Evolutionary conservation across 1,140 invertebrate genomes (phyloP).

Genomic region (Propsilocerus akamusi): DNA sequence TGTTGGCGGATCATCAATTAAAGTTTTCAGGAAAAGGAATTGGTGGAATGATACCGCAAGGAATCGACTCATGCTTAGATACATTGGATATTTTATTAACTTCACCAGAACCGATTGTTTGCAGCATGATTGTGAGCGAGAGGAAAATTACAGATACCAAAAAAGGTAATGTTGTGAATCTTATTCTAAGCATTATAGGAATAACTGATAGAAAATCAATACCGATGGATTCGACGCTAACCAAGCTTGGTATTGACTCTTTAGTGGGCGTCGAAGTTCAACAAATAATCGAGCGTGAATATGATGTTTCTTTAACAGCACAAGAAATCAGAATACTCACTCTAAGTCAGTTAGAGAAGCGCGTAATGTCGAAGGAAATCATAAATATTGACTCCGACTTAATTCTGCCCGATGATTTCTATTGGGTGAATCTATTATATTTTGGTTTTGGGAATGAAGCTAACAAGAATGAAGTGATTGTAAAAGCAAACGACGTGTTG

Average conservation of each 20-base stretch:
- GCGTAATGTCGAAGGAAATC: background rate
- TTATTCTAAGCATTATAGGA: constrained; percentile 36
- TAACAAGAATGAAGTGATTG: constrained; percentile 21
- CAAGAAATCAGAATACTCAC: constrained; percentile 45
- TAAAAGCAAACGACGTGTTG: constrained; percentile 17
- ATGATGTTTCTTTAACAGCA: constrained; percentile 49
- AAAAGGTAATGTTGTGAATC: constrained; percentile 33
- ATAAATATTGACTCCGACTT: too few relatives aligned
- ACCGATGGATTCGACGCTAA: constrained; percentile 36
- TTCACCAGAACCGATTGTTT: constrained; percentile 31
- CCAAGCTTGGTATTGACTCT: constrained; percentile 67
- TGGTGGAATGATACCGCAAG: constrained; percentile 29
- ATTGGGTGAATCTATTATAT: background rate
- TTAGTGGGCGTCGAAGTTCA: constrained; percentile 73
- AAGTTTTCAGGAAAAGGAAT: constrained; percentile 44
- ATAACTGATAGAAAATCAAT: too few relatives aligned
- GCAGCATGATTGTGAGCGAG: constrained; percentile 35
- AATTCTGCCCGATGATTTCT: background rate
- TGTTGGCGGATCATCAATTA: constrained; percentile 55
- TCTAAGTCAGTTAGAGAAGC: too few relatives aligned
- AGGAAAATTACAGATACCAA: constrained; percentile 26
- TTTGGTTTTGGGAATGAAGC: background rate
- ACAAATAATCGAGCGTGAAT: constrained; percentile 56
- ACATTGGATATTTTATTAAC: constrained; percentile 15
- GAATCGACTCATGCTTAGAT: constrained; percentile 35